A percentile compares a stretch with the other conserved stretches of the same genome.
phyloP scores from a whole-genome alignment of 30 jellyfish, hydroid and myxozoan genomes.

The Aurelia sp. region DNA sequence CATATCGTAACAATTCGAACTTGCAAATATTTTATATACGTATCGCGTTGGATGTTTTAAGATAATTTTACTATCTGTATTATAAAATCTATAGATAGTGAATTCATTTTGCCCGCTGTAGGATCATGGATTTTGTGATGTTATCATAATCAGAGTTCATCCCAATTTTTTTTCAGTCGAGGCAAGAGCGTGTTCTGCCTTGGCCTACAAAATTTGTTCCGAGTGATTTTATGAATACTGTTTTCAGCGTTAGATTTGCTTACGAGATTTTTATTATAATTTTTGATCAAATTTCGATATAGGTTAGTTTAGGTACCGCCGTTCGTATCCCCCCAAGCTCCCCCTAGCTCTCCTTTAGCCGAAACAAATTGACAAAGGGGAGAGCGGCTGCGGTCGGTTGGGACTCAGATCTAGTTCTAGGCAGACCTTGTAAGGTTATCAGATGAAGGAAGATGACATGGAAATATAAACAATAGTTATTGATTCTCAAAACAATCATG shows the following conservation, averaged over 20 bases:
- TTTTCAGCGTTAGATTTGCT: not conserved
- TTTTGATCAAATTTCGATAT: not conserved
- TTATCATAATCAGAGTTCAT: not conserved
- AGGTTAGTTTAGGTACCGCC: not conserved
- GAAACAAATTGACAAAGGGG: no score
- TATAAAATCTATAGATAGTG: constrained; percentile 19
- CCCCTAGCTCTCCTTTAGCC: not conserved
- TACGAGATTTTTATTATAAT: not conserved
- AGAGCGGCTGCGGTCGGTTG: no score
- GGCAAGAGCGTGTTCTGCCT: constrained; percentile 1
- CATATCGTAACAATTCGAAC: constrained; percentile 1
- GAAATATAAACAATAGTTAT: no score
- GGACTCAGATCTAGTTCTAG: no score
- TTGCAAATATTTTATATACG: constrained; percentile 24
- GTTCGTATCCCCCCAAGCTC: not conserved
- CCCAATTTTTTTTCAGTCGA: not conserved
- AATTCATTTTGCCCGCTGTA: not conserved
- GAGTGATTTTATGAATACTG: constrained; percentile 2
- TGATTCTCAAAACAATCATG: no score
- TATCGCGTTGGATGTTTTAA: constrained; percentile 21
- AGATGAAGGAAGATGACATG: no score
- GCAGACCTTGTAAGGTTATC: no score
- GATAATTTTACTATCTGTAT: constrained; percentile 25
- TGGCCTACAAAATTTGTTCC: not conserved
- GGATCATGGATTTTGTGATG: no score